Evolutionary conservation across 2,888 invertebrate genomes (phyloP).

Genomic region (Malacosoma neustria): DNA sequence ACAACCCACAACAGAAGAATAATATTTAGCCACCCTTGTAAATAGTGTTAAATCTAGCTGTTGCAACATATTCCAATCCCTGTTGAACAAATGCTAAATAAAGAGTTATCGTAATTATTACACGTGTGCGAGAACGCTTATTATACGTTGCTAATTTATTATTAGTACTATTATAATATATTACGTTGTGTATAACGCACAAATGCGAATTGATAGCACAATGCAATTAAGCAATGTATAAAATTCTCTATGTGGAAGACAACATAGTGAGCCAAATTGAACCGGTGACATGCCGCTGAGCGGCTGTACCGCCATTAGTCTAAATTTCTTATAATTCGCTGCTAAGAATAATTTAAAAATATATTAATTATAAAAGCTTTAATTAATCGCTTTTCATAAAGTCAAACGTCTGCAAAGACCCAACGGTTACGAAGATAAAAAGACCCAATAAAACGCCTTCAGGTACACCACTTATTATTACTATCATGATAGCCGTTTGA

Average conservation of each 20-base stretch:
- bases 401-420: background rate
- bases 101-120: constrained; percentile 11
- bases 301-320: constrained; percentile 36
- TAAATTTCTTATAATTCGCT: constrained; percentile 30
- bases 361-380: constrained; percentile 20
- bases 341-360: constrained; percentile 30
- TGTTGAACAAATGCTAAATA: constrained; percentile 51
- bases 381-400: constrained; percentile 12
- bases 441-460: background rate
- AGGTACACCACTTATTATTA: background rate
- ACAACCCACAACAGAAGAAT: constrained; percentile 60
- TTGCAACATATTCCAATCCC: constrained; percentile 52
- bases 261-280: constrained; percentile 61
- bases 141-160: constrained; percentile 26
- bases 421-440: background rate
- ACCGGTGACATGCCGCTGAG: constrained; percentile 24
- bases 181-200: constrained; percentile 42
- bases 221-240: constrained; percentile 44
- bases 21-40: constrained; percentile 71
- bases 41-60: constrained; percentile 63
- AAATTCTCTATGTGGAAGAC: constrained; percentile 62
- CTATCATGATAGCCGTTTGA: background rate
- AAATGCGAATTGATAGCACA: constrained; percentile 47
- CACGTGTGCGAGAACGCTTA: constrained; percentile 28
- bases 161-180: constrained; percentile 5